Conservation (phyloP, 2,113 vertebrate species). For the Microtus ochrogaster region DNA sequence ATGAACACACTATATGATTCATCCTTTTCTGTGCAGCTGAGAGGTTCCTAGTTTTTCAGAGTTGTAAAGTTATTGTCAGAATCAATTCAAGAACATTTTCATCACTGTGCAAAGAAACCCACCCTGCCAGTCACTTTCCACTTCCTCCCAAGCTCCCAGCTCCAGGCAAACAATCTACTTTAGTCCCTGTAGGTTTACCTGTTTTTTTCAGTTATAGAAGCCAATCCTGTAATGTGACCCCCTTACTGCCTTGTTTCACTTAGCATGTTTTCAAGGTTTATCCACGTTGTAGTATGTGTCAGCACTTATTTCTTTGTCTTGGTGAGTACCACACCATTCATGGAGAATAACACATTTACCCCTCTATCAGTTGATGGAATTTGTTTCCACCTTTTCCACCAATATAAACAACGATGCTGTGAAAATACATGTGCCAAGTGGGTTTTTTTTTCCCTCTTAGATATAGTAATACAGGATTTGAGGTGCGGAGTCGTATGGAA, state of each 20-base stretch:
- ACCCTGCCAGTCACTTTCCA: background rate
- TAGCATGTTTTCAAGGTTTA: constrained; percentile 12
- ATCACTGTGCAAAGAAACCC: background rate
- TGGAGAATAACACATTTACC: background rate
- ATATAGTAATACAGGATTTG: background rate
- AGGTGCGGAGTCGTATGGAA: background rate
- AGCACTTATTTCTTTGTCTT: background rate
- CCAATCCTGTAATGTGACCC: background rate
- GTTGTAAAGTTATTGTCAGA: background rate
- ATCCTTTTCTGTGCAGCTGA: no score
- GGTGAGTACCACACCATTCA: background rate
- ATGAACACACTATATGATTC: no score
- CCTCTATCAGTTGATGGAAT: background rate
- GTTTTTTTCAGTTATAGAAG: background rate
- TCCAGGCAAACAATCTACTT: background rate
- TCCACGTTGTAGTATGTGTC: background rate
- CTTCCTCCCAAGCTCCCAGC: background rate
- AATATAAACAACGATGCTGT: background rate
- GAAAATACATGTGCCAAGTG: background rate
- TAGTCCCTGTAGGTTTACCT: background rate
- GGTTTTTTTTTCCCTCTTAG: background rate
- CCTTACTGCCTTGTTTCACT: background rate
- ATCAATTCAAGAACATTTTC: constrained; percentile 9
- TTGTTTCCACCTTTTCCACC: background rate
- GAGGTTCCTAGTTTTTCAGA: background rate